Base-by-base conservation (phyloP, 2,797 vertebrate genomes). In the Poliocrania exsul region DNA sequence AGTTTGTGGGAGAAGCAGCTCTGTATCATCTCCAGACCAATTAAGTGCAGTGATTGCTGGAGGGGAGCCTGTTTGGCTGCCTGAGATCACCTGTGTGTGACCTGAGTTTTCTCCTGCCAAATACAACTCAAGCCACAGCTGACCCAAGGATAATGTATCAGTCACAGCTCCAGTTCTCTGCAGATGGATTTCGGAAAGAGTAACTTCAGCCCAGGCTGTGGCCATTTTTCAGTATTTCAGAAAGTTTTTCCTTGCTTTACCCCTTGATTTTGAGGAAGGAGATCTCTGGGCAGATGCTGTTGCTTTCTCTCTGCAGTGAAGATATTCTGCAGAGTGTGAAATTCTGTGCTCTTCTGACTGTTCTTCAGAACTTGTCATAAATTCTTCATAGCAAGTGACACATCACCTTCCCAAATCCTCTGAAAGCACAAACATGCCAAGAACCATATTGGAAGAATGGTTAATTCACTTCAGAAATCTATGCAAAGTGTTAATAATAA, bases 271-370 rank as follows among this genome's bases (percentile, higher is more conserved):
- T 6, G 58, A 92, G 60, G 56, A 84, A 75, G 40, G 9, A 73
- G 62, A 42, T 78, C 20, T 85, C 71, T 72, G n/a, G 33, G 66
- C 21, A 67, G 64, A 38, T 16, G 44, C 9, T 89, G 21, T 38
- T 14, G 5, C 16, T 86, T 81, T 62, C 47, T 92, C 23, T 31
- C 42, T 54, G 60, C 42, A 49, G 65, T 24, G 89, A 72, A 82
- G 69, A 56, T 56, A 31, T 54, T 70, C 71, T 61, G 4, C 86
- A 21, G 13, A 88, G 19, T 42, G 44, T 83, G 46, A 44, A 46
- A 67, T 83, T 92, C 90, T 90, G 62, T 87, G 90, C 83, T 84
- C 17, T n/a, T 83, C 81, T 80, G 62, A 44, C 58, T 85, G 7
- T n/a, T 44, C 71, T 72, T 89, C 80, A 86, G 38, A 82, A 79